phyloP scores from a whole-genome alignment of 2,888 invertebrate genomes.

The Chrysina gloriosa region DNA sequence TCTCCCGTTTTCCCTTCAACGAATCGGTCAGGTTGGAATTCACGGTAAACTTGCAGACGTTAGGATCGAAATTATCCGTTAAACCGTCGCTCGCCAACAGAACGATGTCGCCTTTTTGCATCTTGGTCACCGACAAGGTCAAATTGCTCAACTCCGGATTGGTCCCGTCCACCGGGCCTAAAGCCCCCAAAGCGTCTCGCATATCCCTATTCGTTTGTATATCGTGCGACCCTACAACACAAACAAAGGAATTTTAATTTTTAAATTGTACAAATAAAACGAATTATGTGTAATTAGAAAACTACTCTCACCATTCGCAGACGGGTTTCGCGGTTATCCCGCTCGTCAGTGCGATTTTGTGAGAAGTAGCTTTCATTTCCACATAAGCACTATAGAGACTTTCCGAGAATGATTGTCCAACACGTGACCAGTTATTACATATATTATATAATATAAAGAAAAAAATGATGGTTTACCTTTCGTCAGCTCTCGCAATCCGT shows the following conservation, averaged over 20 bases:
- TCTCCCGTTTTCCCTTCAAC: conserved; percentile 61
- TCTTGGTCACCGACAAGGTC: conserved; percentile 84
- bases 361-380: too few relatives aligned
- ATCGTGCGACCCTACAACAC: conserved; percentile 79
- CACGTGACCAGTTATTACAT: too few relatives aligned
- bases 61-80: conserved; percentile 92
- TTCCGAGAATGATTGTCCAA: too few relatives aligned
- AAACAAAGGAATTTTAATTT: not conserved
- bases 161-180: conserved; percentile 87
- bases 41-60: conserved; percentile 87
- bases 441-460: too few relatives aligned
- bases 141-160: conserved; percentile 89
- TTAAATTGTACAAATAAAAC: not conserved
- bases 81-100: conserved; percentile 91
- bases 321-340: too few relatives aligned
- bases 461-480: conserved; percentile 66
- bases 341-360: too few relatives aligned
- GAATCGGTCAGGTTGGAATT: conserved; percentile 60
- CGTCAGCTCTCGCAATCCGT: conserved; percentile 86
- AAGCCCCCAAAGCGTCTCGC: conserved; percentile 88
- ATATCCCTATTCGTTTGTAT: conserved; percentile 86
- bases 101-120: conserved; percentile 84
- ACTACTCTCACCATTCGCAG: too few relatives aligned
- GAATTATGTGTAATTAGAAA: not conserved
- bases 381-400: too few relatives aligned